Evolutionary conservation across 2,113 vertebrate species (phyloP), one percentile per base, ranked within the genome.

Genomic region (Crotalus viridis): DNA sequence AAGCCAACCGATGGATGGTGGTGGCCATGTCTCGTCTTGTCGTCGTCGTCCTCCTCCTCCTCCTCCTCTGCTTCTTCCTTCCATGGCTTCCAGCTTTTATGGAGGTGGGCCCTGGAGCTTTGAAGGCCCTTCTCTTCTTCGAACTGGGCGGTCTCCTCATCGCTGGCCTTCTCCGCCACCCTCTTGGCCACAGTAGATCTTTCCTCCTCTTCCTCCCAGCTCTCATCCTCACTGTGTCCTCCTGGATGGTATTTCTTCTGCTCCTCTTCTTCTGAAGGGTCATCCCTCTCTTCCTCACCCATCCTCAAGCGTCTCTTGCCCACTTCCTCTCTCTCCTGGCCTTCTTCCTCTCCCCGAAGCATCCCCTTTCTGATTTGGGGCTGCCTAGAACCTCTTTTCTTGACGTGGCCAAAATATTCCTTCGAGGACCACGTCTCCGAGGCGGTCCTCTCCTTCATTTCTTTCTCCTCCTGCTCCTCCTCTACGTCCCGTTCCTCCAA

Each of bases 81-180:
- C 97, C 96, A 94, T 15, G 93, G 92, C 64, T 59, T n/a, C 54
- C 0, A 91, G 28, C 85, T 95, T 81, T 85, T 39, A 0, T 93
- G 92, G 85, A 90, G 88, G 43, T 94, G 93, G 59, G 17, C 81
- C 85, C 88, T 95, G 5, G 95, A 94, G 93, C 90, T 48, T 93
- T 91, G 93, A 52, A 95, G 0, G 0, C 96, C 96, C 91, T 96
- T 96, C 95, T 95, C 96, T 96, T 98, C 94, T 93, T 98, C 97
- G 90, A 98, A 98, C 97, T 98, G 98, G 52, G 97, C 94, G 0
- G 97, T 98, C 93, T 98, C 97, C 91, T 98, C 97, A 0, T 98
- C 97, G 0, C 98, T 98, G 46, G 97, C 98, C 54, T 98, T 98
- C 97, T 98, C 98, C 92, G 98, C 97, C 97, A 98, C 96, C 28